Base-by-base conservation (phyloP, 2,888 invertebrate species). In the Phalangium opilio region DNA sequence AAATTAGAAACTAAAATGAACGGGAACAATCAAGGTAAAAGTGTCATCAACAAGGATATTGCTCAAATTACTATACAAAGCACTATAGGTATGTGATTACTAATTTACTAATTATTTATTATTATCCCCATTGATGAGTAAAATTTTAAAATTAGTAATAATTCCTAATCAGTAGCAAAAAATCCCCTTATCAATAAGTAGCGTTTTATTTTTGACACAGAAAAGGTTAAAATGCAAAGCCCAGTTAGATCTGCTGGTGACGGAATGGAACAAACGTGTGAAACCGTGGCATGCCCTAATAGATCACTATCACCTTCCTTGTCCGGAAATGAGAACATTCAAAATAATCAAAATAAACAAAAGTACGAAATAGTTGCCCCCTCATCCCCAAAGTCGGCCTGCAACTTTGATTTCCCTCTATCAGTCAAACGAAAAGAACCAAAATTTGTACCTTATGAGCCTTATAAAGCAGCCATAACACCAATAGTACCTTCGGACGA, bases 391-490 rank as follows among this genome's bases (percentile, higher is more conserved):
- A 38, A 38, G 38, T 46, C 48, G 33, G 18, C 40, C 17, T 34
- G 15, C 12, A 35, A 17, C 15, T n/a, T 21, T n/a, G 44, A 44
- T 11, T n/a, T 35, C 7, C 49, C 52, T 8, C 43, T 44, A 3
- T 33, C 44, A 15, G 45, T 41, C 2, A 51, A 50, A 39, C 36
- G 32, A 3, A 67, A 74, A 59, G 79, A 79, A 55, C 83, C 85
- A 0, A 85, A 81, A 62, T 87, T 86, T 65, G 75, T 89, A 33
- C 87, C 87, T 0, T 85, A 83, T 57, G 87, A 89, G 61, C 87
- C 87, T 0, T 87, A 86, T 61, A 78, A 84, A 60, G 84, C 79
- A 14, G 85, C 86, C 43, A 80, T 84, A 0, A 81, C 79, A 61
- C 82, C 83, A 7, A 82, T 86, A 52, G 70, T 78, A 17, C 74